Conservation (phyloP, 92 coral and sea anemone genomes). For the Siderastrea siderea region DNA sequence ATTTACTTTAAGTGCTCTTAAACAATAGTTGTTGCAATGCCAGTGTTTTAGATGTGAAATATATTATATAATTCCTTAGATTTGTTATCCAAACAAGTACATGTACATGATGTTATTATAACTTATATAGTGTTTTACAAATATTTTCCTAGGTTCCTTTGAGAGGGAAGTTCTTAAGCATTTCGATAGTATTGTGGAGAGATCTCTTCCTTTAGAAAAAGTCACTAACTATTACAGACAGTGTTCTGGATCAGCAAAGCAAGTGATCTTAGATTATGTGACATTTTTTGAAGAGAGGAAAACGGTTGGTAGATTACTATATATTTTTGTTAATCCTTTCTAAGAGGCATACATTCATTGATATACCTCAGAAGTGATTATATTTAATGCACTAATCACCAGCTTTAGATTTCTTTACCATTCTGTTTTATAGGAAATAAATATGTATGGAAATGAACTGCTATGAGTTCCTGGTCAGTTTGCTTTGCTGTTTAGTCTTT, state of each 20-base stretch:
- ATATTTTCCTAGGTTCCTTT: conserved; percentile 16
- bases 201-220: conserved; percentile 53
- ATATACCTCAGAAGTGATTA: background rate
- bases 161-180: too few relatives aligned
- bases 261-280: conserved; percentile 38
- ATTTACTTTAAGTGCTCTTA: background rate
- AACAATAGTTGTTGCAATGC: background rate
- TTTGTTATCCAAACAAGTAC: background rate
- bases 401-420: too few relatives aligned
- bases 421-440: too few relatives aligned
- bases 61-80: too few relatives aligned
- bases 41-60: too few relatives aligned
- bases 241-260: conserved; percentile 27
- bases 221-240: conserved; percentile 26
- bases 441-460: too few relatives aligned
- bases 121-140: background rate
- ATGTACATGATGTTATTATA: background rate
- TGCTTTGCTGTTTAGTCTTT: too few relatives aligned
- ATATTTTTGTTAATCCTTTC: background rate
- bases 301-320: too few relatives aligned
- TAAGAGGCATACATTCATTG: background rate
- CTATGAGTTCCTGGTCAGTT: too few relatives aligned
- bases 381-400: too few relatives aligned
- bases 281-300: background rate
- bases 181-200: too few relatives aligned